These are phyloP conservation scores for Cotesia glomerata DNA, from an alignment of 1,140 invertebrate species.

Conservation along the genomic window DNA sequence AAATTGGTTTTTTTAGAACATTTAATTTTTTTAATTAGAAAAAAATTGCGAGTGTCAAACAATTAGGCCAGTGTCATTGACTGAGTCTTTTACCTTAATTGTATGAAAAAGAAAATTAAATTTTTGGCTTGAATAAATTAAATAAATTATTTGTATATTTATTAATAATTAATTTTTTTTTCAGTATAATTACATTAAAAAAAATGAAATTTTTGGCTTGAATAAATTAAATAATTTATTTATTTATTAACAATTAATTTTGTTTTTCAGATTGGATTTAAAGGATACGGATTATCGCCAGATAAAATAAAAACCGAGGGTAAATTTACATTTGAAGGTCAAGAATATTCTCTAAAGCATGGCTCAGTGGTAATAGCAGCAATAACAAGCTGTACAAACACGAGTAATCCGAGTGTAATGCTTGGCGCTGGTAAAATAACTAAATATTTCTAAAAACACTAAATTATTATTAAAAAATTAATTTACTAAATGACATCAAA, in stretches of 20 bases:
- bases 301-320: constrained; percentile 72
- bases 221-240: too few species aligned
- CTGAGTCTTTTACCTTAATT: too few species aligned
- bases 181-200: too few species aligned
- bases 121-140: too few species aligned
- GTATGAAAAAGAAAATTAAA: too few species aligned
- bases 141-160: too few species aligned
- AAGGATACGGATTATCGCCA: constrained; percentile 85
- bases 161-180: too few species aligned
- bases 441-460: neutral
- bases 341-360: constrained; percentile 85
- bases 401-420: constrained; percentile 97
- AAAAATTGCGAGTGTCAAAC: too few species aligned
- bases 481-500: neutral
- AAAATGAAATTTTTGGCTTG: too few species aligned
- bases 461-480: neutral
- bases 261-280: constrained; percentile 83
- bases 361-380: constrained; percentile 97
- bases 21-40: too few species aligned
- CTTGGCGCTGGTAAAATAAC: constrained; percentile 77
- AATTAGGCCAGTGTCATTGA: too few species aligned
- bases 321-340: constrained; percentile 81
- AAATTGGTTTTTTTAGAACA: too few species aligned
- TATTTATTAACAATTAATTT: constrained; percentile 36
- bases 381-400: constrained; percentile 98